Conservation (phyloP, 2,888 invertebrate genomes). For the Diaphora mendica region DNA sequence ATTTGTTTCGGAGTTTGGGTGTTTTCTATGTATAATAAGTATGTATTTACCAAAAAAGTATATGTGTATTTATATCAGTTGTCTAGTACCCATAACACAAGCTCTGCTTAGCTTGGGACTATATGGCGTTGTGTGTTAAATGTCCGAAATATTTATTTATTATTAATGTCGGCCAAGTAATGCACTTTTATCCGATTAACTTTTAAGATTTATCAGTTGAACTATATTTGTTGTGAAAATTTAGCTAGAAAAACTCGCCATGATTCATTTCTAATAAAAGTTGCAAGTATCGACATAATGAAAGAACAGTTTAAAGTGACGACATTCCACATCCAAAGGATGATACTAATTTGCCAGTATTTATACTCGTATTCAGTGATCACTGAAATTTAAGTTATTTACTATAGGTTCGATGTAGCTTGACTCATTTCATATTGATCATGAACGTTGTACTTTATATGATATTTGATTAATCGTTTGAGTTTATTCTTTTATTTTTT, state of each 20-base stretch:
- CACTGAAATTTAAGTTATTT: neutral
- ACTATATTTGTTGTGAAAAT: neutral
- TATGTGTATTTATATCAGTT: too few relatives aligned
- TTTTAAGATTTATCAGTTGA: neutral
- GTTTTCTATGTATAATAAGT: too few relatives aligned
- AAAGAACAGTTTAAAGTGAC: neutral
- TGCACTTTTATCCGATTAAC: too few relatives aligned
- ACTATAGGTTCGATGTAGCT: neutral
- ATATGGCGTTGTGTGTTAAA: too few relatives aligned
- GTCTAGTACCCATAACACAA: too few relatives aligned
- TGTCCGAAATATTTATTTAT: too few relatives aligned
- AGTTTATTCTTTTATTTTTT: constrained; percentile 33
- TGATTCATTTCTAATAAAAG: neutral
- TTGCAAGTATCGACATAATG: neutral
- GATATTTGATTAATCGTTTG: constrained; percentile 22
- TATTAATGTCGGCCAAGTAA: neutral
- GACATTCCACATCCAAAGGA: neutral
- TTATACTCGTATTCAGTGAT: neutral
- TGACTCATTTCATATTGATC: neutral
- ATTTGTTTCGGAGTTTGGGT: too few relatives aligned
- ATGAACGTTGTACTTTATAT: neutral
- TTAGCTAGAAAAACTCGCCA: neutral
- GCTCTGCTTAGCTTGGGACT: too few relatives aligned
- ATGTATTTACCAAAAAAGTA: too few relatives aligned
- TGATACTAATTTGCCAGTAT: neutral